Conservation (phyloP, 2,113 vertebrate genomes). For the Trinectes maculatus region DNA sequence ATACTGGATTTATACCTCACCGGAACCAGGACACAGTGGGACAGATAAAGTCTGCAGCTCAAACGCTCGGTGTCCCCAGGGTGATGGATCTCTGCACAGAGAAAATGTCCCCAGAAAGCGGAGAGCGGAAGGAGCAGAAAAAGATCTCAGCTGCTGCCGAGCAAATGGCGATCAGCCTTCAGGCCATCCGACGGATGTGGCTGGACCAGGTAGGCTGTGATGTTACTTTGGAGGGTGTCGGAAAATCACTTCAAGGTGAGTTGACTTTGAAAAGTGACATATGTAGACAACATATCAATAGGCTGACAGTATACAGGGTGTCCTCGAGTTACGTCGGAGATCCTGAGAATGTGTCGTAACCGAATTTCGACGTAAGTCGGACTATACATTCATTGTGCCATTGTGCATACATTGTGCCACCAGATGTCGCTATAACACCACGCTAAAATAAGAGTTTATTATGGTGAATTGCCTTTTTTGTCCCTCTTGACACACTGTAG, state of each 20-base stretch:
- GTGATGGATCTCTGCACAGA: constrained; percentile 74
- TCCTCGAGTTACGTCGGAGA: too few relatives aligned
- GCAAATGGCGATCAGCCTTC: constrained; percentile 78
- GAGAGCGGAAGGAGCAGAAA: not conserved
- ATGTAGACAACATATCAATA: too few relatives aligned
- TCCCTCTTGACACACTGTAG: too few relatives aligned
- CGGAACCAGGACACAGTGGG: constrained; percentile 31
- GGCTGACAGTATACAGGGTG: too few relatives aligned
- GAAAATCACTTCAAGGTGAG: constrained; percentile 79
- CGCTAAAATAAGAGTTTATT: too few relatives aligned
- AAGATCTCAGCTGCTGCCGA: constrained; percentile 69
- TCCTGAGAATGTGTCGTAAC: too few relatives aligned
- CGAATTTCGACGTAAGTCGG: too few relatives aligned
- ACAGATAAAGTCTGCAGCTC: constrained; percentile 77
- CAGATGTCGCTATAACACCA: too few relatives aligned
- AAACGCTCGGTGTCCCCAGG: constrained; percentile 75
- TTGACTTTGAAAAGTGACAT: not conserved
- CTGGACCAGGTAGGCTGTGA: constrained; percentile 84
- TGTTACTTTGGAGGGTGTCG: constrained; percentile 80
- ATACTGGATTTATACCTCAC: constrained; percentile 77
- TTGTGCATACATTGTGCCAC: too few relatives aligned
- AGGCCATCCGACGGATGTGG: constrained; percentile 78
- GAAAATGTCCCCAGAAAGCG: constrained; percentile 11
- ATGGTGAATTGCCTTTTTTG: too few relatives aligned
- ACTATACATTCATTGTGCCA: too few relatives aligned